Percentiles rank a stretch among this genome's conserved stretches.
These are phyloP conservation scores for Eira barbara DNA, from an alignment of 2,113 vertebrate species.

Conservation along the genomic window DNA sequence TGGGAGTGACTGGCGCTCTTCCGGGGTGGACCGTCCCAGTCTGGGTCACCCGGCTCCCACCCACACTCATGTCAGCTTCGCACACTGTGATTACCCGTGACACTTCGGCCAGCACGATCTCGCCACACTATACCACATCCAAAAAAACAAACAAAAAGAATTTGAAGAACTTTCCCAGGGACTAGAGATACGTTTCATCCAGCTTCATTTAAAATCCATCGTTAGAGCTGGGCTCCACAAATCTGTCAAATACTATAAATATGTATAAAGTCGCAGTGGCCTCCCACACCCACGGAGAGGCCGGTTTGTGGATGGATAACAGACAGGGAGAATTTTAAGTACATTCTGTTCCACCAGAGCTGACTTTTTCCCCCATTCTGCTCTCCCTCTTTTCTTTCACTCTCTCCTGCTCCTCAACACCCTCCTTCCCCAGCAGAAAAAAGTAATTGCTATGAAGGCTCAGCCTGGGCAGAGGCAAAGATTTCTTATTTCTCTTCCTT, in stretches of 20 bases:
- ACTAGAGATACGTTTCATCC: slow-evolving; percentile 19
- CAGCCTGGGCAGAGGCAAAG: not conserved
- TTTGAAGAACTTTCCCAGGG: not conserved
- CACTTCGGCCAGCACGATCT: not conserved
- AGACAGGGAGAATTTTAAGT: slow-evolving; percentile 62
- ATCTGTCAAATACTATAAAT: slow-evolving; percentile 54
- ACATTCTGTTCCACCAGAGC: slow-evolving; percentile 49
- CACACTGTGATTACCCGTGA: not conserved
- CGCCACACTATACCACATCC: not conserved
- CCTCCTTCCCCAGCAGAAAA: not conserved
- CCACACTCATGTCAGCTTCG: not conserved
- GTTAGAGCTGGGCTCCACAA: not conserved
- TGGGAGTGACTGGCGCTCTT: not conserved
- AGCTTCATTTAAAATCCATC: slow-evolving; percentile 39
- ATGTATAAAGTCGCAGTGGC: slow-evolving; percentile 38
- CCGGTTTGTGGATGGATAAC: slow-evolving; percentile 16
- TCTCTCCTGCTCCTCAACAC: not conserved
- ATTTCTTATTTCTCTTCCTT: slow-evolving; percentile 32
- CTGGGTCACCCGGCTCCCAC: not conserved
- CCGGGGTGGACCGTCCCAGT: not conserved
- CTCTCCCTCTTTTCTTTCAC: not conserved
- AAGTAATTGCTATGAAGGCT: not conserved
- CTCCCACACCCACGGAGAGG: slow-evolving; percentile 30
- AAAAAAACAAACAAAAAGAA: not conserved
- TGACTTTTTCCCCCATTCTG: not conserved